Base-by-base conservation (phyloP, 2,113 vertebrate species). In the Reinhardtius hippoglossoides region DNA sequence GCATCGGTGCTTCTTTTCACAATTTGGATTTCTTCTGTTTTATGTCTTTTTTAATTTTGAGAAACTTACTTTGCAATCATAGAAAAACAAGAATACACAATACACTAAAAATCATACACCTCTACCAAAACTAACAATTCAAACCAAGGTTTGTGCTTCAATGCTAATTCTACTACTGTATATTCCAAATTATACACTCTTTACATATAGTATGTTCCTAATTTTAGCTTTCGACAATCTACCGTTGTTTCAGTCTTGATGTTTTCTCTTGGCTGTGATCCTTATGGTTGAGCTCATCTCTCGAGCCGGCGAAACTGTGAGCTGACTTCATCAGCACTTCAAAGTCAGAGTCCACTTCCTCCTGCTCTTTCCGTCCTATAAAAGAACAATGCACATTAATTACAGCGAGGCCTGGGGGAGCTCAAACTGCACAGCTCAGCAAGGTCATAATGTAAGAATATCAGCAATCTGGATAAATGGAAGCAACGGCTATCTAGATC, bases 311-410 rank as follows among this genome's bases (percentile, higher is more conserved):
- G 81, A 96, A 96, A 68, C 94, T 95, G 50, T 96, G 96, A 77
- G 96, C 97, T 20, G 97, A 96, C 91, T 98, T 98, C 97, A 97
- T 97, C n/a, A 99, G 91, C 87, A 98, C 95, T 86, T 98, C 97
- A 89, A 97, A 99, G 91, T 99, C 97, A 46, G 97, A 98, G 89
- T 98, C 96, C 21, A 93, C 91, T 71, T 98, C 97, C 63, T 98
- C 96, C 80, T 95, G 87, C 26, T 98, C 97, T 87, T 91, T 97
- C 92, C 95, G 96, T 26, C 58, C 92, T 91, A 55, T 61, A 56
- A 31, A 88, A 90, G 74, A 64, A 88, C 81, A 78, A 88, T 7
- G 20, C 31, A 61, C 81, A 79, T 88, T 89, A 89, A 88, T 90
- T 89, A 84, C 68, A 84, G n/a, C 31, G 44, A 24, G 40, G 35